Evolutionary conservation across 1,140 invertebrate genomes (phyloP).

Genomic region (Procambarus virginalis): DNA sequence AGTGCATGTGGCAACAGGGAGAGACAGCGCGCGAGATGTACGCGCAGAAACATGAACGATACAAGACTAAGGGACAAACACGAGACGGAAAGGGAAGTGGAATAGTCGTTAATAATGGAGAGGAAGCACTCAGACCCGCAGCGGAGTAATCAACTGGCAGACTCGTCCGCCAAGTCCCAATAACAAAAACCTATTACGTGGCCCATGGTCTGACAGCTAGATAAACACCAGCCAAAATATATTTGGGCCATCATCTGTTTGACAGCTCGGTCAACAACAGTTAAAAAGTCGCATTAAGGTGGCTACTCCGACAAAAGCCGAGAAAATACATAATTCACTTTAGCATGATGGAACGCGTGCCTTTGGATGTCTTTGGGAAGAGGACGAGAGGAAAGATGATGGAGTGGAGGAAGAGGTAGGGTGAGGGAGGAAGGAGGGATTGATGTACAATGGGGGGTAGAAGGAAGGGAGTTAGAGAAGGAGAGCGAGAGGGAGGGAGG

Average conservation of each 20-base stretch:
- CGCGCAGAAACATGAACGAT: background rate
- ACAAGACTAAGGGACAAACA: background rate
- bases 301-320: constrained; percentile 37
- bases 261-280: constrained; percentile 48
- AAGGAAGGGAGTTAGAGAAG: background rate
- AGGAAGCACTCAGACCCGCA: too few species aligned
- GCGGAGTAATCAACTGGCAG: background rate
- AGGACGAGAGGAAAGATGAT: background rate
- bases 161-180: background rate
- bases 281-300: constrained; percentile 45
- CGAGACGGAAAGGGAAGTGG: too few species aligned
- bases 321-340: constrained; percentile 51
- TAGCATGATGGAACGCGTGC: constrained; percentile 23
- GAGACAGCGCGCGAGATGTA: background rate
- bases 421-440: background rate
- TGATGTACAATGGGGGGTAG: background rate
- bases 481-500: background rate
- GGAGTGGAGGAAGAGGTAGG: background rate
- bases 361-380: constrained; percentile 3
- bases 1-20: too few species aligned
- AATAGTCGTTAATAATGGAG: background rate
- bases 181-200: background rate
- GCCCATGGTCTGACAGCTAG: constrained; percentile 10
- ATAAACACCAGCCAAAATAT: constrained; percentile 17
- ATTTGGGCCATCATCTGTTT: constrained; percentile 43